A percentile compares a stretch with the other conserved stretches of the same genome.
Conservation (phyloP, 2,888 invertebrate species). For the Cheilosia vulpina region DNA sequence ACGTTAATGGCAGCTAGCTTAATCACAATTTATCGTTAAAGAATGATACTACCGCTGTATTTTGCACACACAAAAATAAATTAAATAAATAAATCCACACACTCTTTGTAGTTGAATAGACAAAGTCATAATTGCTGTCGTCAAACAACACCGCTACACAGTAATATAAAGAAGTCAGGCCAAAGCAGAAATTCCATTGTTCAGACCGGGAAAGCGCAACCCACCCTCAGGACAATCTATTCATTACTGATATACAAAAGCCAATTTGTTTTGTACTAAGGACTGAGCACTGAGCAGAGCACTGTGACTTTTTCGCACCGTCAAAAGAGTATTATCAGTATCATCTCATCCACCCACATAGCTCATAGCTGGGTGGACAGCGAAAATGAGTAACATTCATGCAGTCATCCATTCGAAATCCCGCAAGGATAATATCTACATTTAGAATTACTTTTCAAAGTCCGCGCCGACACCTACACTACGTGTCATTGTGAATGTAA, state of each 20-base stretch:
- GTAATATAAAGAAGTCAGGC: background rate
- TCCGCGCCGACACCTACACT: constrained; percentile 1
- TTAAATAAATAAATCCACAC: constrained; percentile 24
- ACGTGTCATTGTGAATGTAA: constrained; percentile 33
- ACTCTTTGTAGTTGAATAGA: constrained; percentile 17
- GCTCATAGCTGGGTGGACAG: constrained; percentile 25
- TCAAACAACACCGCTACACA: background rate
- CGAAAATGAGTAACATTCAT: constrained; percentile 23
- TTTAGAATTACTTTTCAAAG: constrained; percentile 21
- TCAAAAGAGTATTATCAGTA: constrained; percentile 46
- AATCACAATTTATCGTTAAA: constrained; percentile 23
- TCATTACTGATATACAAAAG: constrained; percentile 52
- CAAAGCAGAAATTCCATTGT: constrained; percentile 9
- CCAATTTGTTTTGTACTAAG: constrained; percentile 20
- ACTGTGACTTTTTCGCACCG: constrained; percentile 28
- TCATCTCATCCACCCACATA: constrained; percentile 13
- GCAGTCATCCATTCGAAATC: constrained; percentile 40
- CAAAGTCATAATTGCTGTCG: constrained; percentile 4
- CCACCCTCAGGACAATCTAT: constrained; percentile 43
- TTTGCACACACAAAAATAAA: constrained; percentile 13
- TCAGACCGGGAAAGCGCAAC: constrained; percentile 30
- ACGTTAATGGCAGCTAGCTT: constrained; percentile 9
- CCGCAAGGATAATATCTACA: constrained; percentile 45
- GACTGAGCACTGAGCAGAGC: background rate
- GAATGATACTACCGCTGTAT: constrained; percentile 8